Percentiles rank a stretch among this genome's conserved stretches.
phyloP scores from a whole-genome alignment of 1,140 invertebrate genomes.

The Philaenus spumarius region DNA sequence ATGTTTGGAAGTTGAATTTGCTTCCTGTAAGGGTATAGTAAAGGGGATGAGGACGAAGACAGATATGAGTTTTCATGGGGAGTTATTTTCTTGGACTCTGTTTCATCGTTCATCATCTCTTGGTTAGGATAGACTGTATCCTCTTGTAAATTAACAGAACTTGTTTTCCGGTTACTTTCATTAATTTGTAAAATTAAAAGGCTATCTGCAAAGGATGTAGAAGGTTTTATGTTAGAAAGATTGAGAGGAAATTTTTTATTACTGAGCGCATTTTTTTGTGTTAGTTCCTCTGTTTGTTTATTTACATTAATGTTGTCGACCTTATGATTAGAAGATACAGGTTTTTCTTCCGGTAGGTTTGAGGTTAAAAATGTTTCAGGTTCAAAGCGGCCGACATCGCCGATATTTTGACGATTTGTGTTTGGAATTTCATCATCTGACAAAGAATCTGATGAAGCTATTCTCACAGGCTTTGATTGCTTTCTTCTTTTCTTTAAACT shows the following conservation, averaged over 20 bases:
- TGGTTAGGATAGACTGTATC: not conserved
- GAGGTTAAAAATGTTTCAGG: not conserved
- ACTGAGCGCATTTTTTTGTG: not conserved
- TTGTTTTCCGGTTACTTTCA: not conserved
- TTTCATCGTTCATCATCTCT: not conserved
- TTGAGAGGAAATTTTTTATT: constrained; percentile 21
- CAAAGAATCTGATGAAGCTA: constrained; percentile 21
- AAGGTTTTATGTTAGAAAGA: constrained; percentile 19
- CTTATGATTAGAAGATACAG: not conserved
- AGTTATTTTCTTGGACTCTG: not conserved
- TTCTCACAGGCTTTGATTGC: constrained; percentile 31
- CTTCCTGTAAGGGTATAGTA: not conserved
- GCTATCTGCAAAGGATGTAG: constrained; percentile 7
- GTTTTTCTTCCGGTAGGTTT: not conserved
- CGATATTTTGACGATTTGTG: no score
- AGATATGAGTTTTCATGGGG: constrained; percentile 5
- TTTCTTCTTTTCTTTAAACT: constrained; percentile 30
- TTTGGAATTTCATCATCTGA: not conserved
- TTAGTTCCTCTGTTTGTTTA: no score
- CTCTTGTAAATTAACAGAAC: not conserved
- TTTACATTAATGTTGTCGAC: no score
- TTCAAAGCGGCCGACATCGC: no score
- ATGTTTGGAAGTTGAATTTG: not conserved
- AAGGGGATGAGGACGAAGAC: not conserved
- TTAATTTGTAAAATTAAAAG: not conserved